Evolutionary conservation across 2,888 invertebrate genomes (phyloP).

Genomic region (Lasioglossum zephyrum): DNA sequence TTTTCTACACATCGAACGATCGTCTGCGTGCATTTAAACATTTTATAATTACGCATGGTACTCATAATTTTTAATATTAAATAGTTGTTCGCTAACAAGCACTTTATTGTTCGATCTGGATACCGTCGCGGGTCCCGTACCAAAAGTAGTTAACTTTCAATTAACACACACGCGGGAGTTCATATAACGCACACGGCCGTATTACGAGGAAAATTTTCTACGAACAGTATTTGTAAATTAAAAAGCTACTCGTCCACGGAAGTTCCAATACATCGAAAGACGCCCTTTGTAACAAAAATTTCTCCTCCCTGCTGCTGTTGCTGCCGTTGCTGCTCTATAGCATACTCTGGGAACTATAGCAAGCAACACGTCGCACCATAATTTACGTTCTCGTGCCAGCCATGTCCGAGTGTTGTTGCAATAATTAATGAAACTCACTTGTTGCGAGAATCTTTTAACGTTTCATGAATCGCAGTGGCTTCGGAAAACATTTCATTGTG

Average conservation of each 20-base stretch:
- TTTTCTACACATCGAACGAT: slow-evolving; percentile 41
- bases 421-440: slow-evolving; percentile 59
- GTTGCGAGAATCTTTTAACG: slow-evolving; percentile 58
- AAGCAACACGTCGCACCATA: slow-evolving; percentile 43
- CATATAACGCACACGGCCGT: slow-evolving; percentile 17
- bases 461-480: slow-evolving; percentile 45
- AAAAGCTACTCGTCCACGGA: slow-evolving; percentile 28
- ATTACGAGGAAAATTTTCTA: slow-evolving; percentile 23
- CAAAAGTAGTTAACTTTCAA: slow-evolving; percentile 56
- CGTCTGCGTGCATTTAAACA: slow-evolving; percentile 59
- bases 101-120: slow-evolving; percentile 50
- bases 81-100: slow-evolving; percentile 61
- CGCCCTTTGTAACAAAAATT: slow-evolving; percentile 35
- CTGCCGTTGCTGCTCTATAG: not conserved
- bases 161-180: slow-evolving; percentile 40
- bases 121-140: slow-evolving; percentile 1
- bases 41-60: slow-evolving; percentile 62
- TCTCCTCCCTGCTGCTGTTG: not conserved
- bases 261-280: slow-evolving; percentile 44
- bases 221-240: slow-evolving; percentile 35
- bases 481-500: slow-evolving; percentile 44
- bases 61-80: slow-evolving; percentile 68
- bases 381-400: slow-evolving; percentile 46
- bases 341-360: slow-evolving; percentile 12
- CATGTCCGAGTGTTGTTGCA: slow-evolving; percentile 45